phyloP scores from a whole-genome alignment of 1,140 invertebrate genomes.

The Lucilia cuprina region DNA sequence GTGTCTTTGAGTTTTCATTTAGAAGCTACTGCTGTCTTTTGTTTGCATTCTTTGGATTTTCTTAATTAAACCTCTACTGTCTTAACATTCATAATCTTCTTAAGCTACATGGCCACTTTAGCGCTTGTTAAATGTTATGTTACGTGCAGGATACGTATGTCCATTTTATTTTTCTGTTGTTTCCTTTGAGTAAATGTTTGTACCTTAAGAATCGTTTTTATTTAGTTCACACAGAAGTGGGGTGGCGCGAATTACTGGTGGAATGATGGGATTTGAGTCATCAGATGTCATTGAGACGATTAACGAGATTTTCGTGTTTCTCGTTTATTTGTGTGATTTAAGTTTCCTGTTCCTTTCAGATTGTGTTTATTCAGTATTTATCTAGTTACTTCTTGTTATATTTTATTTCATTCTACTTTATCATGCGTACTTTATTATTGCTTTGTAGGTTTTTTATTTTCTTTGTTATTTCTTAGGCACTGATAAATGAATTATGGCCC shows the following conservation, averaged over 20 bases:
- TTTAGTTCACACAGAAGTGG: not conserved
- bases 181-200: not conserved
- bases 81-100: conserved; percentile 15
- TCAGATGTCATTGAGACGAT: conserved; percentile 34
- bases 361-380: conserved; percentile 22
- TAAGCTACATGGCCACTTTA: conserved; percentile 21
- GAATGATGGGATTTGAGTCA: not conserved
- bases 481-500: conserved; percentile 34
- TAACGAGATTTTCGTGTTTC: conserved; percentile 32
- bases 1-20: not conserved
- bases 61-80: not conserved
- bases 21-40: not conserved
- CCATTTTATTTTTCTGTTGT: not conserved
- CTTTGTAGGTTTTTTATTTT: not conserved
- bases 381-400: not conserved
- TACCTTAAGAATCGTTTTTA: no score
- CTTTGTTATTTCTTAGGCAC: conserved; percentile 10
- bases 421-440: not conserved
- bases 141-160: not conserved
- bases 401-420: not conserved
- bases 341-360: conserved; percentile 1
- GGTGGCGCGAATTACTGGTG: not conserved
- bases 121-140: not conserved
- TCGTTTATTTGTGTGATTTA: conserved; percentile 25
- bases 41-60: not conserved